Conservation (phyloP, 2,888 invertebrate genomes). For the Apoda limacodes region DNA sequence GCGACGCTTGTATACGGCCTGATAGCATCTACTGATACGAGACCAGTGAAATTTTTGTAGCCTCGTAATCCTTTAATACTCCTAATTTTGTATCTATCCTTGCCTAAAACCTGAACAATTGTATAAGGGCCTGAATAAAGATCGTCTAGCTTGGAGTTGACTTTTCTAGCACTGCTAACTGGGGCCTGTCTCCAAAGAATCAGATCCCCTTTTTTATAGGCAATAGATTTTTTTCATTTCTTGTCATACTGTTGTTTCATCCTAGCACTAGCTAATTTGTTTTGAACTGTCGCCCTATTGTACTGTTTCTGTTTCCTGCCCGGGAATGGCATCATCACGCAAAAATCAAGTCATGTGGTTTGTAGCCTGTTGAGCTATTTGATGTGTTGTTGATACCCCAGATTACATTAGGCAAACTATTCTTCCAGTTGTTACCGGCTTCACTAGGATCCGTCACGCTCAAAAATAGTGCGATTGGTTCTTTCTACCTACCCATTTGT, state of each 20-base stretch:
- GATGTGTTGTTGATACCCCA: conserved; percentile 24
- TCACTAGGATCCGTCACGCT: conserved; percentile 18
- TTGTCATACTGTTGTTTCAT: conserved; percentile 20
- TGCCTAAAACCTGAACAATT: conserved; percentile 19
- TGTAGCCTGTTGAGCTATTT: conserved; percentile 15
- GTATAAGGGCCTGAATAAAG: conserved; percentile 23
- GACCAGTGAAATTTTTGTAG: conserved; percentile 19
- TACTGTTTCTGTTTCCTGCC: too few relatives aligned
- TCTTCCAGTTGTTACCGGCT: conserved; percentile 20
- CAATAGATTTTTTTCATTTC: conserved; percentile 9
- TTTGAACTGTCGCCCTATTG: conserved; percentile 1
- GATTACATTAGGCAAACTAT: conserved; percentile 16
- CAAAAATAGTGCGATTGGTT: conserved; percentile 19
- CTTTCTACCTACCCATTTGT: conserved; percentile 24
- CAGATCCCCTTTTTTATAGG: conserved; percentile 19
- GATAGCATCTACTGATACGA: conserved; percentile 17
- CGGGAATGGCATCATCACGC: conserved; percentile 6
- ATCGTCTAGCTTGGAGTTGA: conserved; percentile 20
- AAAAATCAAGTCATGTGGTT: conserved; percentile 21
- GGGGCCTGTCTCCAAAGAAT: conserved; percentile 19
- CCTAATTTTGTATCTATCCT: conserved; percentile 23
- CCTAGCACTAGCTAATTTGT: conserved; percentile 1
- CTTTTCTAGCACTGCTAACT: conserved; percentile 12
- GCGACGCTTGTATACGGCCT: conserved; percentile 16
- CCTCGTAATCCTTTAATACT: conserved; percentile 22